Percentiles rank a stretch among this genome's conserved stretches.
Evolutionary conservation across 2,113 vertebrate genomes (phyloP).

Genomic region (Ameiurus melas): DNA sequence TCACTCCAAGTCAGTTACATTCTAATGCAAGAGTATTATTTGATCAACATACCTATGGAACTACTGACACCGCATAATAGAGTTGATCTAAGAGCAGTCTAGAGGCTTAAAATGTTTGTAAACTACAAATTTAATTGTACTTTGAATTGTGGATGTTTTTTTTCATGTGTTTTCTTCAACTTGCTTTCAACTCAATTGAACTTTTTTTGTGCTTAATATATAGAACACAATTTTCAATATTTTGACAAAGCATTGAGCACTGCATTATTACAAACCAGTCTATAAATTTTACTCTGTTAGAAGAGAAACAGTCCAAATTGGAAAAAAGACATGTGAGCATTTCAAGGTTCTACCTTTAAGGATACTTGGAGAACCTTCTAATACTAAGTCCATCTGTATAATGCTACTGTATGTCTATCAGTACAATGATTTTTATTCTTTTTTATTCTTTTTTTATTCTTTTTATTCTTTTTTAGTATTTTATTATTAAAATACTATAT

Average conservation of each 20-base stretch:
- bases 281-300: too few species aligned
- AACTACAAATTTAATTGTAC: slow-evolving; percentile 26
- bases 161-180: neutral
- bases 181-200: neutral
- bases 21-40: neutral
- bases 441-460: too few species aligned
- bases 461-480: too few species aligned
- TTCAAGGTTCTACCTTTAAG: neutral
- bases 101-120: slow-evolving; percentile 3
- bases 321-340: too few species aligned
- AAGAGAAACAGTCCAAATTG: too few species aligned
- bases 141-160: slow-evolving; percentile 15
- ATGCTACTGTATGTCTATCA: neutral
- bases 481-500: neutral
- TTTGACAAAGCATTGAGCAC: too few species aligned
- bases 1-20: neutral
- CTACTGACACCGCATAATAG: slow-evolving; percentile 38
- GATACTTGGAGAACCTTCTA: neutral
- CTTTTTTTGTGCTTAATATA: too few species aligned
- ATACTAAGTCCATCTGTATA: neutral
- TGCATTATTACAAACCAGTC: too few species aligned
- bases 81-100: neutral
- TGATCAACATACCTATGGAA: neutral
- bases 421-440: neutral
- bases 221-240: too few species aligned